phyloP scores from a whole-genome alignment of 2,888 invertebrate species.

The Ferrisia virgata region DNA sequence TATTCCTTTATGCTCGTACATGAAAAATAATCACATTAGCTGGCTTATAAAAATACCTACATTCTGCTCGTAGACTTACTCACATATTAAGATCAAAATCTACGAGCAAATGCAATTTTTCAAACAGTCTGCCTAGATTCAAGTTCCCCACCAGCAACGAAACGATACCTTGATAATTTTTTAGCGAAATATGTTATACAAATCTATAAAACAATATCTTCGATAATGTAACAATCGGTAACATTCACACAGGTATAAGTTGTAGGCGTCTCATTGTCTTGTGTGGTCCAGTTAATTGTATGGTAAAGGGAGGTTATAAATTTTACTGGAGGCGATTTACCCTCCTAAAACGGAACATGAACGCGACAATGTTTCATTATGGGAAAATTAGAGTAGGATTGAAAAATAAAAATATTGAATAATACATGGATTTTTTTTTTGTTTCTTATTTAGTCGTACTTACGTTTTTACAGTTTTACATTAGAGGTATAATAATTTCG shows the following conservation, averaged over 20 bases:
- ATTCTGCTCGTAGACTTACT: too few relatives aligned
- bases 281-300: conserved; percentile 38
- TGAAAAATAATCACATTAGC: too few relatives aligned
- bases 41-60: too few relatives aligned
- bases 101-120: background rate
- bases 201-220: background rate
- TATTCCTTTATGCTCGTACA: too few relatives aligned
- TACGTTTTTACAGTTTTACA: background rate
- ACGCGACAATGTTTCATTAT: conserved; percentile 20
- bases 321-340: background rate
- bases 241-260: conserved; percentile 4
- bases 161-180: background rate
- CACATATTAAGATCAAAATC: too few relatives aligned
- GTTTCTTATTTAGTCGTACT: too few relatives aligned
- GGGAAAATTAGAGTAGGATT: conserved; percentile 24
- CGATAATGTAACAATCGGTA: background rate
- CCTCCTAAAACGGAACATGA: conserved; percentile 7
- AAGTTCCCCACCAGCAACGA: background rate
- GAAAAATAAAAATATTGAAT: background rate
- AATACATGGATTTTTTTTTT: background rate
- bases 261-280: conserved; percentile 31
- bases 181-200: background rate
- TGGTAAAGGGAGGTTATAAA: conserved; percentile 26
- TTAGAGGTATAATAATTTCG: background rate
- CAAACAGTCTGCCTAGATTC: too few relatives aligned